These are phyloP conservation scores for Potorous gilbertii DNA, from an alignment of 2,797 vertebrate species.

Conservation along the genomic window DNA sequence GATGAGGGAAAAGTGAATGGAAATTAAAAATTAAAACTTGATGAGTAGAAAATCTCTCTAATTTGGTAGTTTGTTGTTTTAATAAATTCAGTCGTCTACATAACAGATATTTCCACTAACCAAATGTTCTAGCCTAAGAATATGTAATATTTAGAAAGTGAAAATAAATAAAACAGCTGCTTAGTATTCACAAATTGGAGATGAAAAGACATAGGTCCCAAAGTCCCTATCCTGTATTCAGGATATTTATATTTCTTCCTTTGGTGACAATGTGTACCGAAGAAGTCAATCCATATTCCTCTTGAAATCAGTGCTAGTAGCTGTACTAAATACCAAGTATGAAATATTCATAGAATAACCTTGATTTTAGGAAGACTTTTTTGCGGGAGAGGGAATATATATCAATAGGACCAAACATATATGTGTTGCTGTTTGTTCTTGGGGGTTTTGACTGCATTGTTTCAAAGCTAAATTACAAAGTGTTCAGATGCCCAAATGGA, in stretches of 20 bases:
- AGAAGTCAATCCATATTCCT: constrained; percentile 53
- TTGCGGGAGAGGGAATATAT: constrained; percentile 29
- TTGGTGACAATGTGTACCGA: constrained; percentile 63
- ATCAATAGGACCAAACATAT: constrained; percentile 34
- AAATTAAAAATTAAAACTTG: constrained; percentile 32
- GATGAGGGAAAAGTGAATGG: constrained; percentile 18
- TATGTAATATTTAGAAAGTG: constrained; percentile 62
- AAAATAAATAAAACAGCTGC: constrained; percentile 60
- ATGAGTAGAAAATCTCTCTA: neutral
- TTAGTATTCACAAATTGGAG: constrained; percentile 63
- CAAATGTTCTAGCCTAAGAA: constrained; percentile 36
- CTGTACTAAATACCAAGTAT: constrained; percentile 53
- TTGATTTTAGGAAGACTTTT: constrained; percentile 52
- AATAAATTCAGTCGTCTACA: constrained; percentile 21
- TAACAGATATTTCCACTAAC: constrained; percentile 43
- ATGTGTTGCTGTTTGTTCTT: constrained; percentile 13
- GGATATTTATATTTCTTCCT: constrained; percentile 71
- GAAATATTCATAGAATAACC: constrained; percentile 74
- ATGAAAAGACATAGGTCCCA: constrained; percentile 60
- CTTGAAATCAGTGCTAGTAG: constrained; percentile 66
- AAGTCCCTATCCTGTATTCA: constrained; percentile 66
- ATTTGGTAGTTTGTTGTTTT: constrained; percentile 55
- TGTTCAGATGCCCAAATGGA: neutral
- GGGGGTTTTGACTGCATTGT: constrained; percentile 10
- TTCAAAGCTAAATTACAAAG: constrained; percentile 65